A percentile compares a stretch with the other conserved stretches of the same genome.
These are phyloP conservation scores for Scaptodrosophila latifasciaeformis DNA, from an alignment of 2,888 invertebrate species.

Conservation along the genomic window DNA sequence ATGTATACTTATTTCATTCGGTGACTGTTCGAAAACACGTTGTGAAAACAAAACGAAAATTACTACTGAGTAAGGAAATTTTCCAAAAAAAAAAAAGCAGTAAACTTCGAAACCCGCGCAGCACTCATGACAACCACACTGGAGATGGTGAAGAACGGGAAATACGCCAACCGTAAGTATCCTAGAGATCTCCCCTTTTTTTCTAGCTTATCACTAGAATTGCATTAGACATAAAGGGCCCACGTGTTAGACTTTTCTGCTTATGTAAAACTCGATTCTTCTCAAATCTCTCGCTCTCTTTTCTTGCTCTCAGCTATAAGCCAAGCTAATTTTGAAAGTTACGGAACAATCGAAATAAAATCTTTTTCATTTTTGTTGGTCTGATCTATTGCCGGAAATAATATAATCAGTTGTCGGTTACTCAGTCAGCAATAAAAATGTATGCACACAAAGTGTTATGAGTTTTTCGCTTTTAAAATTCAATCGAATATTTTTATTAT, in stretches of 20 bases:
- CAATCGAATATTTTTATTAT: no score
- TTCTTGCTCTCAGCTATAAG: slow-evolving; percentile 12
- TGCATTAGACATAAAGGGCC: no score
- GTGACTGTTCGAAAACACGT: slow-evolving; percentile 44
- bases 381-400: background rate
- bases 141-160: slow-evolving; percentile 71
- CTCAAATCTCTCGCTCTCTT: slow-evolving; percentile 11
- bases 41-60: slow-evolving; percentile 25
- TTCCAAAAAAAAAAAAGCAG: background rate
- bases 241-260: slow-evolving; percentile 38
- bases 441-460: slow-evolving; percentile 15
- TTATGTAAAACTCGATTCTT: slow-evolving; percentile 45
- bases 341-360: slow-evolving; percentile 5
- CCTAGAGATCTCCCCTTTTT: no score
- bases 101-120: slow-evolving; percentile 42
- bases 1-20: slow-evolving; percentile 48
- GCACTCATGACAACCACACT: slow-evolving; percentile 59
- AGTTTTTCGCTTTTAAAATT: no score
- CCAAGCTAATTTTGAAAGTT: slow-evolving; percentile 13
- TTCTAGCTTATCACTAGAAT: no score
- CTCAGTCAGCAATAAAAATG: slow-evolving; percentile 6
- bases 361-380: slow-evolving; percentile 1
- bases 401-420: background rate
- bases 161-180: slow-evolving; percentile 70
- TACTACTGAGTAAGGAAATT: background rate